Evolutionary conservation across 2,888 invertebrate genomes (phyloP).

Genomic region (Synergus laeviventris): DNA sequence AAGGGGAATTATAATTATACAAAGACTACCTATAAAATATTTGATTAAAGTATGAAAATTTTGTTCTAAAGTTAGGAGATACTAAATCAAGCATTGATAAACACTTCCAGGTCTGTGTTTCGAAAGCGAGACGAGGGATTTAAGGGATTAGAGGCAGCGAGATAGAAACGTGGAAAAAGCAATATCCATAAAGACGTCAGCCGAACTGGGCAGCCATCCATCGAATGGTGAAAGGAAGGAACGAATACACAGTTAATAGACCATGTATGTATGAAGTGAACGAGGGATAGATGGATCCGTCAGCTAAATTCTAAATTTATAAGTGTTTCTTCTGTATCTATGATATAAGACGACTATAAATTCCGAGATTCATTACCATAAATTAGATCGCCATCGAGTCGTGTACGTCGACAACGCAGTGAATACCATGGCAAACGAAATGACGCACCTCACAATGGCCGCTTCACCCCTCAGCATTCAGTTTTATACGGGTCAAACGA

Average conservation of each 20-base stretch:
- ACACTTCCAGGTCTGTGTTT: neutral
- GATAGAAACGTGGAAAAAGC: conserved; percentile 6
- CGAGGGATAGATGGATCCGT: conserved; percentile 58
- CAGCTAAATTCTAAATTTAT: conserved; percentile 66
- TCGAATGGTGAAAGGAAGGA: conserved; percentile 55
- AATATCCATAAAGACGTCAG: conserved; percentile 56
- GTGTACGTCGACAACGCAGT: conserved; percentile 55
- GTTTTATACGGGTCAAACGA: neutral
- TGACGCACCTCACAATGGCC: conserved; percentile 46
- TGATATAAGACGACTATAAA: conserved; percentile 69
- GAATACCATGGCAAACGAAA: conserved; percentile 57
- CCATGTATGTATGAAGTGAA: conserved; percentile 49
- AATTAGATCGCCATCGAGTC: conserved; percentile 67
- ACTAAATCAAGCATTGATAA: neutral
- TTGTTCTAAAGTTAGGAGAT: neutral
- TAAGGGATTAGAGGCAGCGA: neutral
- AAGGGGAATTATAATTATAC: no score
- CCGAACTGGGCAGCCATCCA: conserved; percentile 59
- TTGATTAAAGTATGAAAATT: neutral
- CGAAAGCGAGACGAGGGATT: conserved; percentile 9
- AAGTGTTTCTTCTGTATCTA: conserved; percentile 63
- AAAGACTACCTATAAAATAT: no score
- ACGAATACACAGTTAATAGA: conserved; percentile 47
- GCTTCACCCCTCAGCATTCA: conserved; percentile 8
- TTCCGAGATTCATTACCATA: conserved; percentile 70